Evolutionary conservation across 1,140 invertebrate genomes (phyloP).

Genomic region (Laupala kohalensis): DNA sequence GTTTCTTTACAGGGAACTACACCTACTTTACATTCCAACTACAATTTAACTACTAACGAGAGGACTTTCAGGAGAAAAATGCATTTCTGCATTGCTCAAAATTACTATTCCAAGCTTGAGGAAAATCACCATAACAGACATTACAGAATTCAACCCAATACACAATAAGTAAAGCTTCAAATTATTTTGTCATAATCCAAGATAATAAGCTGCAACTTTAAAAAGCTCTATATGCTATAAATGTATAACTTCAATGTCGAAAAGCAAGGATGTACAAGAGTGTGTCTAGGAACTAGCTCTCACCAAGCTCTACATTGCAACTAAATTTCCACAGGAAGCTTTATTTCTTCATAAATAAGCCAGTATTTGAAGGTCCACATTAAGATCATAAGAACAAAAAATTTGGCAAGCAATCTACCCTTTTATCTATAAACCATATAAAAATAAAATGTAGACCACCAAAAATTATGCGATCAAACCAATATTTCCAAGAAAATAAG

Average conservation of each 20-base stretch:
- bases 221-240: not conserved
- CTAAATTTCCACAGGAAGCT: not conserved
- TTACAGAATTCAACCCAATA: too few species aligned
- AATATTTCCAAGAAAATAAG: too few species aligned
- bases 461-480: too few species aligned
- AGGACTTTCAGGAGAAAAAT: too few species aligned
- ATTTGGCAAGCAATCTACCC: not conserved
- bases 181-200: not conserved
- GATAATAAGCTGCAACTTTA: not conserved
- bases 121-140: too few species aligned
- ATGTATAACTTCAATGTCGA: not conserved
- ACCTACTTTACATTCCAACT: too few species aligned
- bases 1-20: too few species aligned
- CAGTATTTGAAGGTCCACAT: not conserved
- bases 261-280: not conserved
- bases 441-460: not conserved
- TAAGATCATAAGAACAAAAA: not conserved
- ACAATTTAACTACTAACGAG: too few species aligned
- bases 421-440: not conserved
- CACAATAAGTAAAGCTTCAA: too few species aligned
- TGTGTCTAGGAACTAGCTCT: not conserved
- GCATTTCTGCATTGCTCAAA: too few species aligned
- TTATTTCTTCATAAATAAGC: not conserved
- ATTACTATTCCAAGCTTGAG: too few species aligned
- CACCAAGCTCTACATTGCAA: not conserved